Conservation (phyloP, 2,797 vertebrate genomes). For the Danio choprae region DNA sequence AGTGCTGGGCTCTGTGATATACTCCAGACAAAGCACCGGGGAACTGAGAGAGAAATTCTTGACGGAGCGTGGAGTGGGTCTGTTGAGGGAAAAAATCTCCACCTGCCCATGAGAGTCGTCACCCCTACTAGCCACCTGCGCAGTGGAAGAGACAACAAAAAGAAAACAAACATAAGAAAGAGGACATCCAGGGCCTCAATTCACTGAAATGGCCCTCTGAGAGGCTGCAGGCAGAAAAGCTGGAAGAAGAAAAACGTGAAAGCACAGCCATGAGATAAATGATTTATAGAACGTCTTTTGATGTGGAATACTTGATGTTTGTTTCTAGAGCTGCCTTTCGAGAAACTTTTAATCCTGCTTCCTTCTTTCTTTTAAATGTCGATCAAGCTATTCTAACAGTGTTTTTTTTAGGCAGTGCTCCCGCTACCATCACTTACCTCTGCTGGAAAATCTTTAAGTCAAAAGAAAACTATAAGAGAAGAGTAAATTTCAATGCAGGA, state of each 20-base stretch:
- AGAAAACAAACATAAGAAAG: constrained; percentile 34
- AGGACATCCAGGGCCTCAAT: constrained; percentile 35
- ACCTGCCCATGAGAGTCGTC: constrained; percentile 81
- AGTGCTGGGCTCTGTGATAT: constrained; percentile 75
- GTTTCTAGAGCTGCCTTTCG: constrained; percentile 52
- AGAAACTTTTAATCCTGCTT: constrained; percentile 51
- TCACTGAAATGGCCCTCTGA: constrained; percentile 37
- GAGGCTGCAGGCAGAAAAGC: constrained; percentile 34
- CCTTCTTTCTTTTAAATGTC: constrained; percentile 48
- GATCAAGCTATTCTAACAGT: constrained; percentile 44
- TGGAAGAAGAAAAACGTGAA: constrained; percentile 19
- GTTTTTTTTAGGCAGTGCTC: constrained; percentile 38
- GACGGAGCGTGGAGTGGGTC: constrained; percentile 82
- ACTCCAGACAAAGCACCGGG: constrained; percentile 85
- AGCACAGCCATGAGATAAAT: constrained; percentile 45
- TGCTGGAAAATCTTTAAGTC: not conserved
- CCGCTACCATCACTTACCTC: constrained; percentile 14
- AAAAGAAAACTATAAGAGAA: constrained; percentile 1
- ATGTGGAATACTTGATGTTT: constrained; percentile 50
- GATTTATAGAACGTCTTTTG: constrained; percentile 53
- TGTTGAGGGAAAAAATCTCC: constrained; percentile 91
- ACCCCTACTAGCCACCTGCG: constrained; percentile 86
- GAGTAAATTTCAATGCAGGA: not conserved
- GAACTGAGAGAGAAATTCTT: constrained; percentile 85
- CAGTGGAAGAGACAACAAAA: constrained; percentile 23